Percentiles rank a stretch among this genome's conserved stretches.
Conservation (phyloP, 1,140 invertebrate genomes). For the Camponotus floridanus region DNA sequence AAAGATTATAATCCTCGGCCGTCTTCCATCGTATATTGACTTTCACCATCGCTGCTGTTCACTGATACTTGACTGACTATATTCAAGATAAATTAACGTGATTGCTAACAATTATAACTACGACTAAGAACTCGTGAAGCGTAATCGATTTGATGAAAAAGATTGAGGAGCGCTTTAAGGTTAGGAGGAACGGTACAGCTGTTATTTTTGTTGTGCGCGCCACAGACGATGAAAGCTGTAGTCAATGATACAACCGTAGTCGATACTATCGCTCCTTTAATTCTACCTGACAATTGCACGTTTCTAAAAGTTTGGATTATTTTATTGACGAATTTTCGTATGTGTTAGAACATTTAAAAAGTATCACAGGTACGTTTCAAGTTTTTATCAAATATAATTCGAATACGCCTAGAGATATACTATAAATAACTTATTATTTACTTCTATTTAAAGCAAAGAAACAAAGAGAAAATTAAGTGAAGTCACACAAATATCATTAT, state of each 20-base stretch:
- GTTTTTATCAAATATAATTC: too few species aligned
- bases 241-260: background rate
- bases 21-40: background rate
- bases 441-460: too few species aligned
- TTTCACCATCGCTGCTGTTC: slow-evolving; percentile 36
- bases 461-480: too few species aligned
- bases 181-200: slow-evolving; percentile 42
- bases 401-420: too few species aligned
- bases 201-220: slow-evolving; percentile 8
- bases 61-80: too few species aligned
- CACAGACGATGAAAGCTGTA: background rate
- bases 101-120: background rate
- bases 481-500: too few species aligned
- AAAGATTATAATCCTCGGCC: fast-evolving
- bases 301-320: too few species aligned
- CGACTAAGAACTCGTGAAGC: background rate
- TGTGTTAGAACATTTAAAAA: too few species aligned
- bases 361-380: too few species aligned
- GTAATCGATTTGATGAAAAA: background rate
- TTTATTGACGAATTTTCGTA: too few species aligned
- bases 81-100: background rate
- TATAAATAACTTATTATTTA: too few species aligned
- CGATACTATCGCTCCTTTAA: slow-evolving; percentile 24
- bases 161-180: background rate
- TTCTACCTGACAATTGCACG: background rate